phyloP scores from a whole-genome alignment of 1,140 invertebrate species.

The Carcinoscorpius rotundicauda region DNA sequence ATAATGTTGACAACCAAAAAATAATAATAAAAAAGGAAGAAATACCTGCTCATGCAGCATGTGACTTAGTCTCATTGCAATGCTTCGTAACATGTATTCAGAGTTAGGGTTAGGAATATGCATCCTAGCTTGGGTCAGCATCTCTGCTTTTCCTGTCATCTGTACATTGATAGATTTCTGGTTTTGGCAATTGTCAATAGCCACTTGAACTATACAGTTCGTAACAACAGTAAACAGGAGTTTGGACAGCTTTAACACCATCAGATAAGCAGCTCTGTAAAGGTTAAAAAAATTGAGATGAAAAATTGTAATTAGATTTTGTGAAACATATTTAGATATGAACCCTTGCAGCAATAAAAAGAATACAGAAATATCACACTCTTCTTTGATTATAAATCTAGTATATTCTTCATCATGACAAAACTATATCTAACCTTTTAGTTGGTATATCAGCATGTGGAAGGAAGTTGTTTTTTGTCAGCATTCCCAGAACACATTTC shows the following conservation, averaged over 20 bases:
- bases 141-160: slow-evolving; percentile 30
- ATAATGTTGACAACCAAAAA: too few relatives aligned
- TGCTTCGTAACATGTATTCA: slow-evolving; percentile 53
- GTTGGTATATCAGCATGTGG: slow-evolving; percentile 65
- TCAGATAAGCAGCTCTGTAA: slow-evolving; percentile 62
- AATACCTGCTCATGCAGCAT: slow-evolving; percentile 47
- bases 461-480: slow-evolving; percentile 78
- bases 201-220: slow-evolving; percentile 36
- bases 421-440: slow-evolving; percentile 42
- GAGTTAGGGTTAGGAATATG: slow-evolving; percentile 53
- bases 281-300: slow-evolving; percentile 2
- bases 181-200: slow-evolving; percentile 24
- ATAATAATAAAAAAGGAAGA: too few relatives aligned
- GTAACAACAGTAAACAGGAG: slow-evolving; percentile 66
- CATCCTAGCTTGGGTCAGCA: slow-evolving; percentile 60
- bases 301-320: too few relatives aligned
- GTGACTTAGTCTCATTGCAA: slow-evolving; percentile 60
- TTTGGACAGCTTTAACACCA: slow-evolving; percentile 78
- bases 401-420: background rate
- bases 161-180: background rate
- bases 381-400: too few relatives aligned
- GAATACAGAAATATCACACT: too few relatives aligned
- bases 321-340: too few relatives aligned
- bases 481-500: slow-evolving; percentile 62
- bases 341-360: too few relatives aligned